Evolutionary conservation across 2,888 invertebrate genomes (phyloP), one percentile per base, ranked within the genome.

Genomic region (Parascotia fuliginaria): DNA sequence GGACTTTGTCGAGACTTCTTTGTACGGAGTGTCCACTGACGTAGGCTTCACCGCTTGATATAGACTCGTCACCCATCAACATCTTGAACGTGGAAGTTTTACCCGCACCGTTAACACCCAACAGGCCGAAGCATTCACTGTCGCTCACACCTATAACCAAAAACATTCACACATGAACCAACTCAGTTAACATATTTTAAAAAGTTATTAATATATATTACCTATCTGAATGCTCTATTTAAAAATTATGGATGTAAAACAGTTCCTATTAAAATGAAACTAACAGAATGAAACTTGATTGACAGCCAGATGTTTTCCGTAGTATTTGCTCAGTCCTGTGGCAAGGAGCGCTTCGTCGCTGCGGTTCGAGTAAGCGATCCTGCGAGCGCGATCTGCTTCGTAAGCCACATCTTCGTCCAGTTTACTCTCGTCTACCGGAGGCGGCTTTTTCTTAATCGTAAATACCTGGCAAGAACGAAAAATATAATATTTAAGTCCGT

Each of bases 71-170:
- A 0, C 98, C 97, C 39, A 97, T 97, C 70, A 98, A 88, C 96
- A 97, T 97, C 86, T 96, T 96, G 80, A 98, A 98, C 0, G 98
- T 97, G 0, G 95, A 95, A 0, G 97, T 97, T 83, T 97, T 97
- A 0, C 97, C 97, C 1, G 97, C 97, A 7, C 97, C 97, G 79
- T 97, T 97, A 0, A 97, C 95, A 0, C 97, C 97, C 39, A 97
- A 86, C 31, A 97, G 83, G 1, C 97, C 97, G 72, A 97, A 97
- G 73, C 96, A 96, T 84, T 97, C 97, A 7, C 94, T 94, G 51
- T 94, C 92, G 42, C 94, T 94, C 0, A 96, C 94, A 37, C 94
- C 96, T 75, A 24, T 7, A 24, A 7, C 19, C 19, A 19, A 19
- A 5, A 19, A 19, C 19, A n/a, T n/a, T n/a, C n/a, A n/a, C n/a